A percentile compares a stretch with the other conserved stretches of the same genome.
Evolutionary conservation across 2,113 vertebrate genomes (phyloP).

Genomic region (Gambusia holbrooki): DNA sequence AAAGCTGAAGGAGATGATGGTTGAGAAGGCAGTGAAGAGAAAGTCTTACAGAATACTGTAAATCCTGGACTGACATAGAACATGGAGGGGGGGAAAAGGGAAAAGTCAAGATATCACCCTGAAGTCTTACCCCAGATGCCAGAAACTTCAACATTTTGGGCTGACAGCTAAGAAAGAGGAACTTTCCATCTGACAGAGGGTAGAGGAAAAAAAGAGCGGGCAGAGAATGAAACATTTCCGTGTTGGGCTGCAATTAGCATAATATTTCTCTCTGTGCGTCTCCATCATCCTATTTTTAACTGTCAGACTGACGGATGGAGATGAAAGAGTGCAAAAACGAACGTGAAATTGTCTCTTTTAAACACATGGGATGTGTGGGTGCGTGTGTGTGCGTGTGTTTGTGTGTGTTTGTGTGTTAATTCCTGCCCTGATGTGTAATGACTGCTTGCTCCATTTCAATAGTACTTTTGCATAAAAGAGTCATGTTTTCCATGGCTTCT

Average conservation of each 20-base stretch:
- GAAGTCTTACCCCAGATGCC: slow-evolving; percentile 30
- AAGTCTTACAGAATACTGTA: background rate
- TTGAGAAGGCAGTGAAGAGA: background rate
- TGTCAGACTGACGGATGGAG: slow-evolving; percentile 48
- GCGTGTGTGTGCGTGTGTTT: background rate
- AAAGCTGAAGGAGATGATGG: background rate
- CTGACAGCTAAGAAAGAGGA: slow-evolving; percentile 29
- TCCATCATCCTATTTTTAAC: slow-evolving; percentile 58
- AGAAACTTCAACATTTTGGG: slow-evolving; percentile 14
- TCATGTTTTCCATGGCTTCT: slow-evolving; percentile 28
- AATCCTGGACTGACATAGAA: slow-evolving; percentile 24
- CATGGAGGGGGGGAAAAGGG: background rate
- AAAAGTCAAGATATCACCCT: slow-evolving; percentile 18
- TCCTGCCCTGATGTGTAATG: slow-evolving; percentile 44
- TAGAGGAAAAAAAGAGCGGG: slow-evolving; percentile 21
- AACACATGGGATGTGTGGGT: slow-evolving; percentile 25
- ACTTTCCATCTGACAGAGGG: slow-evolving; percentile 18
- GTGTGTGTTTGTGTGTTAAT: slow-evolving; percentile 5
- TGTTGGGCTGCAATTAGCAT: slow-evolving; percentile 52
- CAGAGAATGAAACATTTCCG: slow-evolving; percentile 28
- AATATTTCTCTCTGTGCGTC: slow-evolving; percentile 40
- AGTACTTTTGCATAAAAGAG: slow-evolving; percentile 40
- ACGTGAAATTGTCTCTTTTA: slow-evolving; percentile 53
- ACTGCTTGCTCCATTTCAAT: slow-evolving; percentile 43
- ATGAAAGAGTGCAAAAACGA: slow-evolving; percentile 52